Evolutionary conservation across 92 coral and sea anemone species (phyloP).

Genomic region (Scolanthus callimorphus): DNA sequence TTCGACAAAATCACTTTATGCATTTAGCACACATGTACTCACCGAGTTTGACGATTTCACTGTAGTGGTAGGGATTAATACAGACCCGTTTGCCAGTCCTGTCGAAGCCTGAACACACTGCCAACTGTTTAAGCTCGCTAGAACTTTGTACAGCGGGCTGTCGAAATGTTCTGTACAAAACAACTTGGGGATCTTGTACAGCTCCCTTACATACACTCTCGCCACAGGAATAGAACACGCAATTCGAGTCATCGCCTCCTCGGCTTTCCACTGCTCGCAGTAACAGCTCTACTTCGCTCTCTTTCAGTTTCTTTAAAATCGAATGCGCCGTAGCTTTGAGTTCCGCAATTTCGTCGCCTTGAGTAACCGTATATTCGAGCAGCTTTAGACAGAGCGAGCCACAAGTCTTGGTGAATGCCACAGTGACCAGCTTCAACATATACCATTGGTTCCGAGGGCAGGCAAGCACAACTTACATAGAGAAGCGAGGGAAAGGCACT

Average conservation of each 20-base stretch:
- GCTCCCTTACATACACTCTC: constrained; percentile 62
- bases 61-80: constrained; percentile 93
- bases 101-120: constrained; percentile 55
- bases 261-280: constrained; percentile 50
- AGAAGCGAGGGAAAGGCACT: constrained; percentile 13
- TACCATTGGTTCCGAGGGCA: constrained; percentile 43
- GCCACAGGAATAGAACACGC: constrained; percentile 57
- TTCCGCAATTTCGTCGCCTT: constrained; percentile 77
- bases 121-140: constrained; percentile 72
- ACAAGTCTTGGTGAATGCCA: constrained; percentile 56
- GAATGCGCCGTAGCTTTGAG: constrained; percentile 69
- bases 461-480: background rate
- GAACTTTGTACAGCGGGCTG: constrained; percentile 70
- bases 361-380: constrained; percentile 46
- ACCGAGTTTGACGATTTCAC: constrained; percentile 69
- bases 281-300: constrained; percentile 46
- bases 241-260: constrained; percentile 64
- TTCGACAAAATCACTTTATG: too few relatives aligned
- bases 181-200: constrained; percentile 74
- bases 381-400: constrained; percentile 53
- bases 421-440: constrained; percentile 73
- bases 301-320: constrained; percentile 74
- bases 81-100: constrained; percentile 70
- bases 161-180: constrained; percentile 80
- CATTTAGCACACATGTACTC: constrained; percentile 13